Percentiles rank a stretch among this genome's conserved stretches.
Evolutionary conservation across 2,888 invertebrate species (phyloP).

Genomic region (Eilema sororculum): DNA sequence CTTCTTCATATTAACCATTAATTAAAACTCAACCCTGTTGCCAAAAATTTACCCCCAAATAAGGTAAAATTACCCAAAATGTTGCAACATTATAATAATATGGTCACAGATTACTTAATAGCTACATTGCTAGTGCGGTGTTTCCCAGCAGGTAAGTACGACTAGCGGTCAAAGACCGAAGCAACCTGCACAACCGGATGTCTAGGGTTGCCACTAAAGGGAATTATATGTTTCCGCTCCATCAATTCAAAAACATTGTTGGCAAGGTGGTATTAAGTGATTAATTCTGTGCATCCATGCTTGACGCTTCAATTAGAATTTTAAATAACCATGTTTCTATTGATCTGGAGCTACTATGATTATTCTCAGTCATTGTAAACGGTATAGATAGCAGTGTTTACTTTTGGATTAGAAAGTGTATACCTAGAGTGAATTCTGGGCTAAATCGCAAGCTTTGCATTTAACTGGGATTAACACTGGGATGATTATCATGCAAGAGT

Average conservation of each 20-base stretch:
- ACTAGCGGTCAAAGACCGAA: conserved; percentile 73
- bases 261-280: conserved; percentile 30
- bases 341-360: too few species aligned
- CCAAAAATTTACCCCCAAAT: conserved; percentile 22
- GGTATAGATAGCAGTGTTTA: too few species aligned
- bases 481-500: too few species aligned
- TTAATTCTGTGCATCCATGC: conserved; percentile 40
- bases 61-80: conserved; percentile 20
- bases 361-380: too few species aligned
- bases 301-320: conserved; percentile 4
- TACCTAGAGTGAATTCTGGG: too few species aligned
- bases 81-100: conserved; percentile 17
- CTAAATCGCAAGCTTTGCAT: too few species aligned
- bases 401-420: not conserved
- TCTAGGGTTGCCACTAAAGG: conserved; percentile 69
- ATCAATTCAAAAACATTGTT: conserved; percentile 37
- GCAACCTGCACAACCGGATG: conserved; percentile 78
- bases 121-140: conserved; percentile 39
- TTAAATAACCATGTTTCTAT: not conserved
- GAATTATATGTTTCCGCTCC: conserved; percentile 62
- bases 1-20: too few species aligned
- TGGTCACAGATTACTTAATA: conserved; percentile 4
- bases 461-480: too few species aligned
- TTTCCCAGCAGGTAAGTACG: conserved; percentile 39
- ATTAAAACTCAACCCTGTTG: not conserved